Evolutionary conservation across 2,113 vertebrate genomes (phyloP).

Genomic region (Aphelocoma coerulescens): DNA sequence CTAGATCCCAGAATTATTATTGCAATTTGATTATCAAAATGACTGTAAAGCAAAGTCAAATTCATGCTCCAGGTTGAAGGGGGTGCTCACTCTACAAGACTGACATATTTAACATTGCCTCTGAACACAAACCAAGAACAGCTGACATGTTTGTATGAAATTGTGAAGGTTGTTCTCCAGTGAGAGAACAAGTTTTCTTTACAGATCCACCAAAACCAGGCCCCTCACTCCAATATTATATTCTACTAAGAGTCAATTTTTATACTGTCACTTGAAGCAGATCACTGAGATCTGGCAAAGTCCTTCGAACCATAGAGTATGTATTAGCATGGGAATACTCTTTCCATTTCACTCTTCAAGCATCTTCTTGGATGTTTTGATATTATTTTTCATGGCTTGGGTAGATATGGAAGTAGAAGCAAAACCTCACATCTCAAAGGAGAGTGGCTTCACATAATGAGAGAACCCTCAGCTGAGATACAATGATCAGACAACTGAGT

Average conservation of each 20-base stretch:
- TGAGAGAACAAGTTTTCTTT: not conserved
- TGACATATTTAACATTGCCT: not conserved
- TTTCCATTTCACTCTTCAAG: not conserved
- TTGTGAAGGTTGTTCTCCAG: not conserved
- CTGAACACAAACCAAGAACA: not conserved
- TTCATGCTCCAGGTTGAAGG: not conserved
- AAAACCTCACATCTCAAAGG: not conserved
- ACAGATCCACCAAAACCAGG: not conserved
- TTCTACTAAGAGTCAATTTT: not conserved
- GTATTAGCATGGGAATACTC: not conserved
- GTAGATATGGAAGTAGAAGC: not conserved
- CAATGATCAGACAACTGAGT: not conserved
- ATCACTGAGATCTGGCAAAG: not conserved
- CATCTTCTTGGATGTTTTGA: not conserved
- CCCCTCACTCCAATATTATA: fast-evolving
- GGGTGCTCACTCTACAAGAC: not conserved
- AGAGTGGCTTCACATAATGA: fast-evolving
- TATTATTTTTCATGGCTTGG: not conserved
- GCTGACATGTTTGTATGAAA: not conserved
- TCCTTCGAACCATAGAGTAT: not conserved
- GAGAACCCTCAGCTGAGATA: not conserved
- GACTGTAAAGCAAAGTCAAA: not conserved
- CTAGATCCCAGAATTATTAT: not conserved
- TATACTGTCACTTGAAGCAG: not conserved
- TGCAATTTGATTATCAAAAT: not conserved